A percentile compares a stretch with the other conserved stretches of the same genome.
Evolutionary conservation across 2,888 invertebrate genomes (phyloP).

Genomic region (Cacoxenus indagator): DNA sequence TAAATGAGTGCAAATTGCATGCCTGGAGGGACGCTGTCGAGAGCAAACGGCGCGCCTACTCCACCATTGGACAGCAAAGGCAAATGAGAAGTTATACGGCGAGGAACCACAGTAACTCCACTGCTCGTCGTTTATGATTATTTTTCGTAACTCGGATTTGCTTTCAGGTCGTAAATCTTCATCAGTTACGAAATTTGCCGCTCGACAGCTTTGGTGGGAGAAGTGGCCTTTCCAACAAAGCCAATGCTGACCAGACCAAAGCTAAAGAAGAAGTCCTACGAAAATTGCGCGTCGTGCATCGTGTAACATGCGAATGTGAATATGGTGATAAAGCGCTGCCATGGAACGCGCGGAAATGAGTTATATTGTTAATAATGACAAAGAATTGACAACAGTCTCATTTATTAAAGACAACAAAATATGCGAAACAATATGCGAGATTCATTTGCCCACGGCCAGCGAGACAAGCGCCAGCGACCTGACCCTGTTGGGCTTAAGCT

Average conservation of each 20-base stretch:
- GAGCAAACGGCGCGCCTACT: slow-evolving; percentile 17
- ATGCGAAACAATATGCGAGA: slow-evolving; percentile 6
- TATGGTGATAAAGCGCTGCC: not conserved
- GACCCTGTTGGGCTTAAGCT: not conserved
- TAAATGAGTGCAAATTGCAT: slow-evolving; percentile 43
- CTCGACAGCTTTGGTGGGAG: slow-evolving; percentile 32
- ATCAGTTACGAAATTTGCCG: slow-evolving; percentile 63
- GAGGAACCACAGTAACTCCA: not conserved
- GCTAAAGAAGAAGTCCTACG: slow-evolving; percentile 11
- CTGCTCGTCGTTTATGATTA: slow-evolving; percentile 11
- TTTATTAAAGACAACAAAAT: slow-evolving; percentile 34
- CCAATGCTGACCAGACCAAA: slow-evolving; percentile 13
- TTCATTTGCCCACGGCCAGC: not conserved
- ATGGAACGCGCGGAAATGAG: slow-evolving; percentile 2
- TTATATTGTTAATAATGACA: slow-evolving; percentile 23
- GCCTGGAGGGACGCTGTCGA: slow-evolving; percentile 22
- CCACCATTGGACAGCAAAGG: not conserved
- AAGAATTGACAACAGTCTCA: slow-evolving; percentile 60
- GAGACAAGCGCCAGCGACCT: not conserved
- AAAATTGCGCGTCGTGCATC: slow-evolving; percentile 23
- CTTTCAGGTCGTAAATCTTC: slow-evolving; percentile 64
- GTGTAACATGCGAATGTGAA: not conserved
- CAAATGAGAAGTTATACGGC: slow-evolving; percentile 15
- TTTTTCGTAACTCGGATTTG: slow-evolving; percentile 42
- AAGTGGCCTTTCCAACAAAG: slow-evolving; percentile 17